These are phyloP conservation scores for Helleia helle DNA, from an alignment of 2,888 invertebrate genomes.

Conservation along the genomic window DNA sequence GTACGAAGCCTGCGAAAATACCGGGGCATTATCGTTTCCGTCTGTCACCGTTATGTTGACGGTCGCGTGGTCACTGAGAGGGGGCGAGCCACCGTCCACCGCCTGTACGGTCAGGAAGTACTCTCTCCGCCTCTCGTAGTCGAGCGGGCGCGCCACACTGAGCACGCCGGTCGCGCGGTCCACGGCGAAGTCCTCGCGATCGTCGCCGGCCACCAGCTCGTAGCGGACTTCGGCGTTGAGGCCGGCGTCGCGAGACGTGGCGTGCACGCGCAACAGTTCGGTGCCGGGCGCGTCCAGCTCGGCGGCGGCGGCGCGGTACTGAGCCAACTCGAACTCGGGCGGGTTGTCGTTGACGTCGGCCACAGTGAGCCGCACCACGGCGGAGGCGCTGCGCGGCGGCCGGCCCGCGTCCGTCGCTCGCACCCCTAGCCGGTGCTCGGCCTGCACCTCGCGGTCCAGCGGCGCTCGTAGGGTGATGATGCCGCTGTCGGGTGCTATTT, in stretches of 20 bases:
- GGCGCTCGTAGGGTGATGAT: slow-evolving; percentile 88
- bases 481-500: slow-evolving; percentile 86
- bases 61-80: slow-evolving; percentile 89
- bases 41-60: slow-evolving; percentile 90
- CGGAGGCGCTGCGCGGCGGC: slow-evolving; percentile 80
- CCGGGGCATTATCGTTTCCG: slow-evolving; percentile 90
- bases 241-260: slow-evolving; percentile 94
- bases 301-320: slow-evolving; percentile 83
- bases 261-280: slow-evolving; percentile 87
- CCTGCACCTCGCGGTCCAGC: slow-evolving; percentile 90
- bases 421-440: slow-evolving; percentile 88
- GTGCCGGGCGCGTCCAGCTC: slow-evolving; percentile 87
- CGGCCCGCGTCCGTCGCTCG: slow-evolving; percentile 88
- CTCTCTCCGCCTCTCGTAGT: slow-evolving; percentile 89
- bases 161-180: slow-evolving; percentile 84
- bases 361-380: slow-evolving; percentile 84
- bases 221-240: slow-evolving; percentile 94
- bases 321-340: slow-evolving; percentile 90
- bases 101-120: slow-evolving; percentile 93
- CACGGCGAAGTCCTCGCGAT: slow-evolving; percentile 87
- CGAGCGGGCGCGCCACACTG: slow-evolving; percentile 83
- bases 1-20: slow-evolving; percentile 85
- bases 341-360: slow-evolving; percentile 97
- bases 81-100: slow-evolving; percentile 90
- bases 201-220: slow-evolving; percentile 90